These are phyloP conservation scores for Drepanosiphum platanoidis DNA, from an alignment of 2,888 invertebrate species.

Conservation along the genomic window DNA sequence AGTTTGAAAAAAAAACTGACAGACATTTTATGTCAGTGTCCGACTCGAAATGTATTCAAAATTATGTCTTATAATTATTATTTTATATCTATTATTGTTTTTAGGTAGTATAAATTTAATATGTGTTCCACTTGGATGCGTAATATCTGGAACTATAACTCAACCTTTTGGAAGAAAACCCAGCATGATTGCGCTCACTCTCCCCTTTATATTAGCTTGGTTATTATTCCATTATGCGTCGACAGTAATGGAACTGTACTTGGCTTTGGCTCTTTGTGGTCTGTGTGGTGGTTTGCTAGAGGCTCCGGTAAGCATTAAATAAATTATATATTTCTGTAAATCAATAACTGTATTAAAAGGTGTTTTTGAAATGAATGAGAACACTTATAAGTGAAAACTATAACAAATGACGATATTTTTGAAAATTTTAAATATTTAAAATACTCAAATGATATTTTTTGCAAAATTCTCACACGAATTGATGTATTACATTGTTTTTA, in stretches of 20 bases:
- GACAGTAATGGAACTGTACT: constrained; percentile 74
- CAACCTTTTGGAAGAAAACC: constrained; percentile 77
- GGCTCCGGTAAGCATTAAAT: constrained; percentile 72
- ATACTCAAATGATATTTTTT: too few species aligned
- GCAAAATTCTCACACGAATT: too few species aligned
- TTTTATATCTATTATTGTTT: constrained; percentile 64
- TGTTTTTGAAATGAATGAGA: too few species aligned
- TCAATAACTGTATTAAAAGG: constrained; percentile 57
- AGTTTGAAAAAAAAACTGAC: too few species aligned
- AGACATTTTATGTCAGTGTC: too few species aligned
- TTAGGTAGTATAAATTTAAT: constrained; percentile 83
- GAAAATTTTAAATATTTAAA: too few species aligned
- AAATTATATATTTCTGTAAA: not conserved
- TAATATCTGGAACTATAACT: constrained; percentile 78
- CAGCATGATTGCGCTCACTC: constrained; percentile 80
- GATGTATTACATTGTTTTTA: too few species aligned
- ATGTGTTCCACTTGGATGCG: constrained; percentile 81
- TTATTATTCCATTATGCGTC: constrained; percentile 76
- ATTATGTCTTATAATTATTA: not conserved
- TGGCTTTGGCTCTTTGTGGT: constrained; percentile 78
- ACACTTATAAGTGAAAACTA: too few species aligned
- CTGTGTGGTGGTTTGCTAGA: constrained; percentile 81
- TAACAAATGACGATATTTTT: too few species aligned
- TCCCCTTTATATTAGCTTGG: constrained; percentile 82
- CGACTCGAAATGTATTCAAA: too few species aligned